Evolutionary conservation across 1,140 invertebrate species (phyloP).

Genomic region (Drepana arcuata): DNA sequence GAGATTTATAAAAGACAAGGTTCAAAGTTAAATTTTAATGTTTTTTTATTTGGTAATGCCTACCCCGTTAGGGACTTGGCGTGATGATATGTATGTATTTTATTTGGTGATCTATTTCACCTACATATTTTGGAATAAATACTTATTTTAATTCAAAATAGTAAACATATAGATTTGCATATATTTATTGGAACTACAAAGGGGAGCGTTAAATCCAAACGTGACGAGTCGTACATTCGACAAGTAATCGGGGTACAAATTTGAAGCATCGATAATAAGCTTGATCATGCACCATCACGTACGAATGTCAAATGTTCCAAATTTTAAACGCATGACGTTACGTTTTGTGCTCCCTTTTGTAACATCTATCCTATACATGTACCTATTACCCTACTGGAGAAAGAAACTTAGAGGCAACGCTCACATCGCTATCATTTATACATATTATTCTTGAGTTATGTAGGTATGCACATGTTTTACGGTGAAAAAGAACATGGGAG

Average conservation of each 20-base stretch:
- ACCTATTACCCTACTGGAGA: no score
- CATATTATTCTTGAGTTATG: no score
- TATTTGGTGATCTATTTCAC: neutral
- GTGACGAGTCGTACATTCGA: constrained; percentile 40
- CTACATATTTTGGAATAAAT: neutral
- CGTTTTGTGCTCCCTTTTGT: constrained; percentile 7
- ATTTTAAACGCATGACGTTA: constrained; percentile 45
- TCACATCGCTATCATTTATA: no score
- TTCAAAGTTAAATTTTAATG: constrained; percentile 3
- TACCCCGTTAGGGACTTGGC: no score
- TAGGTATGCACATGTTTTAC: no score
- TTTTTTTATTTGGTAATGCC: constrained; percentile 1
- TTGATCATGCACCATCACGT: constrained; percentile 60
- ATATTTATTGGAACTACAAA: constrained; percentile 18
- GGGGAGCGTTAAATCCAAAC: constrained; percentile 46
- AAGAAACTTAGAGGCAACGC: no score
- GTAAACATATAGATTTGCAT: no score
- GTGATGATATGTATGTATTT: no score
- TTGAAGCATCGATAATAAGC: constrained; percentile 57
- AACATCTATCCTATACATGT: no score
- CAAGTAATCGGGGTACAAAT: constrained; percentile 27
- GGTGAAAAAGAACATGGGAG: no score
- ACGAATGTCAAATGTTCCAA: constrained; percentile 53
- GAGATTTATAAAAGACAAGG: constrained; percentile 10
- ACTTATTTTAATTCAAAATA: neutral